A percentile compares a stretch with the other conserved stretches of the same genome.
These are phyloP conservation scores for Pitta sordida DNA, from an alignment of 2,113 vertebrate species.

Conservation along the genomic window DNA sequence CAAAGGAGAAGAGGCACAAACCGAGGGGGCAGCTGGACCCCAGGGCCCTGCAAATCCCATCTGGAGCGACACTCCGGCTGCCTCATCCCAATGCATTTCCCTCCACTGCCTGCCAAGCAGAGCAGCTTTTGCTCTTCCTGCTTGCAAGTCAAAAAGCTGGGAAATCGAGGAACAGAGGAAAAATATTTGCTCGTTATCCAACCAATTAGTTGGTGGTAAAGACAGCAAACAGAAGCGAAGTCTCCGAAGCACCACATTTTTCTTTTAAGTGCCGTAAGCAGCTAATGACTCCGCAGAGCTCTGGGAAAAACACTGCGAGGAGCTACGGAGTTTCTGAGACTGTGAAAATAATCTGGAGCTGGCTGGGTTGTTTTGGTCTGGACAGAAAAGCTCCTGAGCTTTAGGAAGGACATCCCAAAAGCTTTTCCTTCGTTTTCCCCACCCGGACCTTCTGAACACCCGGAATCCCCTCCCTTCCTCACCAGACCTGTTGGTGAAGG, in stretches of 20 bases:
- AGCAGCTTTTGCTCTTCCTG: background rate
- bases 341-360: background rate
- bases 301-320: background rate
- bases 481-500: no score
- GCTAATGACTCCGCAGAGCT: slow-evolving; percentile 5
- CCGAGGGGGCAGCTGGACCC: background rate
- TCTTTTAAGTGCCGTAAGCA: slow-evolving; percentile 40
- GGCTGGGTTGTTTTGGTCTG: background rate
- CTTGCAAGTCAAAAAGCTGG: slow-evolving; percentile 1
- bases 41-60: background rate
- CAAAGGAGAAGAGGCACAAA: background rate
- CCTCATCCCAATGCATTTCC: background rate
- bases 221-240: slow-evolving; percentile 41
- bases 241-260: slow-evolving; percentile 30
- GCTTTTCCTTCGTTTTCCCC: background rate
- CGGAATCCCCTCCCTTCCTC: background rate
- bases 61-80: accelerated
- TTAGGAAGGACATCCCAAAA: background rate
- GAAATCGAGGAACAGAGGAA: slow-evolving; percentile 47
- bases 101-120: background rate
- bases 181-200: slow-evolving; percentile 44
- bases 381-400: background rate
- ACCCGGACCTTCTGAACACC: background rate
- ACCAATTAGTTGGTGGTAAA: slow-evolving; percentile 45
- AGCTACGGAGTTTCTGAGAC: background rate